These are phyloP conservation scores for Vanessa tameamea DNA, from an alignment of 1,140 invertebrate genomes.

Conservation along the genomic window DNA sequence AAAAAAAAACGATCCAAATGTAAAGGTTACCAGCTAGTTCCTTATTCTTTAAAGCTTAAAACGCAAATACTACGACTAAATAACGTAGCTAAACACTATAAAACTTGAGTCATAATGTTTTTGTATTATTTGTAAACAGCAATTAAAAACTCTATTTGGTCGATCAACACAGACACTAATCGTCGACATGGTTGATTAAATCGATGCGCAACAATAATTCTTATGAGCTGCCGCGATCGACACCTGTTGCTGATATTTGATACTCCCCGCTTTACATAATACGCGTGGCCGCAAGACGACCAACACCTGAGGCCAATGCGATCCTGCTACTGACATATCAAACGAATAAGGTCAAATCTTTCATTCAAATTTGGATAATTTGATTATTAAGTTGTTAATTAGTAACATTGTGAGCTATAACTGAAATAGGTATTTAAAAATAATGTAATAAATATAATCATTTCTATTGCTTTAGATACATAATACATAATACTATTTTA, in stretches of 20 bases:
- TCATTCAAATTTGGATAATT: background rate
- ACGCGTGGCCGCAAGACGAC: constrained; percentile 40
- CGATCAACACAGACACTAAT: constrained; percentile 31
- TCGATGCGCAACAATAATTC: constrained; percentile 46
- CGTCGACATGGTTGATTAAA: constrained; percentile 36
- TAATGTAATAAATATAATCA: too few species aligned
- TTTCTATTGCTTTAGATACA: too few species aligned
- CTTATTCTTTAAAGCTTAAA: background rate
- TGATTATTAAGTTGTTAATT: too few species aligned
- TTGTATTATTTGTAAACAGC: constrained; percentile 13
- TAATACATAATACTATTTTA: too few species aligned
- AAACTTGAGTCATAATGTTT: background rate
- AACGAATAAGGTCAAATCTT: constrained; percentile 17
- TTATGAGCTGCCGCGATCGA: constrained; percentile 38
- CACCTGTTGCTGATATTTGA: constrained; percentile 50
- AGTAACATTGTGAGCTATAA: too few species aligned
- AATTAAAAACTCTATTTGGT: constrained; percentile 24
- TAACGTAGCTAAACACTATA: background rate
- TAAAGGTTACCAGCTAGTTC: background rate
- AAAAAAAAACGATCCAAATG: background rate
- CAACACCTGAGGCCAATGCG: constrained; percentile 38
- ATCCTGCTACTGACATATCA: constrained; percentile 23
- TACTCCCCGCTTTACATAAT: constrained; percentile 44
- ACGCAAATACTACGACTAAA: background rate
- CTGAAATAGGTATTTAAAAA: too few species aligned